Evolutionary conservation across 2,797 vertebrate species (phyloP), one percentile per base, ranked within the genome.

Genomic region (Crenichthys baileyi): DNA sequence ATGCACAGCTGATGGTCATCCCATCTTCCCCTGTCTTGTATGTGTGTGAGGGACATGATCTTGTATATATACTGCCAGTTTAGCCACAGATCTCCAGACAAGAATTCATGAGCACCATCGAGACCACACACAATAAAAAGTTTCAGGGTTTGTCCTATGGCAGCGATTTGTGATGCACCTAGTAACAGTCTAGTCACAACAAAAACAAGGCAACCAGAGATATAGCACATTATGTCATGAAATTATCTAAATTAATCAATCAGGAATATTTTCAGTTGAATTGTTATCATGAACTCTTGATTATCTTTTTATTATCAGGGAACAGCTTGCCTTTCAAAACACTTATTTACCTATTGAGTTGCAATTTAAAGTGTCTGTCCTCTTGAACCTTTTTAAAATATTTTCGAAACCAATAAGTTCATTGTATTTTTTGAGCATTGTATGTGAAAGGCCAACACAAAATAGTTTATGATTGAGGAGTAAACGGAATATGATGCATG

Each of bases 1-100:
- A 76, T 78, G 72, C 65, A 70, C 79, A 82, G 84, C 84, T 78
- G 82, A 89, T 80, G 46, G 78, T 82, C 85, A 92, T 89, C 87
- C 77, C 77, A 90, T 87, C 83, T 82, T 81, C 76, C 82, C 87
- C 72, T 83, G 68, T 75, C 20, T 41, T 71, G 13, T 79, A 36
- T 70, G 3, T 74, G 48, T 44, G 80, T 74, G 72, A 72, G 72
- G 78, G 78, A 41, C 72, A 74, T 60, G 60, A 58, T 70, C 72
- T 51, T 85, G 55, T 67, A 55, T 76, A 82, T 89, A 83, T 75
- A 77, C 78, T 78, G 77, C 81, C 60, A 88, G 85, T 89, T 81
- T 81, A 88, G 86, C 87, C 79, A 83, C 73, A 71, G 68, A 79
- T 79, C 39, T 80, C 82, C 84, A 81, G 75, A 53, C 56, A 72